A percentile compares a stretch with the other conserved stretches of the same genome.
These are phyloP conservation scores for Deroptyus accipitrinus DNA, from an alignment of 2,113 vertebrate species.

Conservation along the genomic window DNA sequence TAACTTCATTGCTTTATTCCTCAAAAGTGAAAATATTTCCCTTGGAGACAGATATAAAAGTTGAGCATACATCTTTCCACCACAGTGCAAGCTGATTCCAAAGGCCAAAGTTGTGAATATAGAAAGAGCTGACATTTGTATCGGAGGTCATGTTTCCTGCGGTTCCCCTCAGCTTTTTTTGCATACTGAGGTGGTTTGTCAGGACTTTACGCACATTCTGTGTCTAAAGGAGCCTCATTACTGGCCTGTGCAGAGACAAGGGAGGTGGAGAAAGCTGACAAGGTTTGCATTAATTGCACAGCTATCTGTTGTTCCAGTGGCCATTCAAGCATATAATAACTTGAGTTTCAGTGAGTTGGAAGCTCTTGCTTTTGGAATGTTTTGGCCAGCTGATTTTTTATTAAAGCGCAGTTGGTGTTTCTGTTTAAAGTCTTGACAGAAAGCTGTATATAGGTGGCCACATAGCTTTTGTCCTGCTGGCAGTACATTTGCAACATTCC, in stretches of 20 bases:
- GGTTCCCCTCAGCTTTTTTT: background rate
- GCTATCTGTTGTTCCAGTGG: constrained; percentile 69
- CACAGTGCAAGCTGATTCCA: background rate
- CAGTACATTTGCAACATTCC: background rate
- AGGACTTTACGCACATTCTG: constrained; percentile 25
- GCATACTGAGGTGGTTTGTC: constrained; percentile 53
- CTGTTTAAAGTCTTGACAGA: constrained; percentile 64
- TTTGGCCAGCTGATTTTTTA: constrained; percentile 64
- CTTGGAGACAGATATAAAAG: background rate
- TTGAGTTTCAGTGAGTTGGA: constrained; percentile 71
- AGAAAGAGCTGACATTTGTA: background rate
- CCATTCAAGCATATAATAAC: constrained; percentile 73
- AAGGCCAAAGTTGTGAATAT: background rate
- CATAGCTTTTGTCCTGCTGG: constrained; percentile 13
- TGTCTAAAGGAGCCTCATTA: constrained; percentile 67
- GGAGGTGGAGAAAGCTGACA: constrained; percentile 66
- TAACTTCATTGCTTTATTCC: background rate
- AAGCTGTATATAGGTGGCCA: constrained; percentile 43
- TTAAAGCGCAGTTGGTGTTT: constrained; percentile 65
- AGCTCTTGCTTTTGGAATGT: constrained; percentile 57
- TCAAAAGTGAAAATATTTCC: background rate
- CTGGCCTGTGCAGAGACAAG: constrained; percentile 52
- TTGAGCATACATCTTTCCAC: accelerated
- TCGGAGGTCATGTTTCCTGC: background rate
- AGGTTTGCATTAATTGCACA: constrained; percentile 72